Evolutionary conservation across 2,113 vertebrate genomes (phyloP).

Genomic region (Antennarius striatus): DNA sequence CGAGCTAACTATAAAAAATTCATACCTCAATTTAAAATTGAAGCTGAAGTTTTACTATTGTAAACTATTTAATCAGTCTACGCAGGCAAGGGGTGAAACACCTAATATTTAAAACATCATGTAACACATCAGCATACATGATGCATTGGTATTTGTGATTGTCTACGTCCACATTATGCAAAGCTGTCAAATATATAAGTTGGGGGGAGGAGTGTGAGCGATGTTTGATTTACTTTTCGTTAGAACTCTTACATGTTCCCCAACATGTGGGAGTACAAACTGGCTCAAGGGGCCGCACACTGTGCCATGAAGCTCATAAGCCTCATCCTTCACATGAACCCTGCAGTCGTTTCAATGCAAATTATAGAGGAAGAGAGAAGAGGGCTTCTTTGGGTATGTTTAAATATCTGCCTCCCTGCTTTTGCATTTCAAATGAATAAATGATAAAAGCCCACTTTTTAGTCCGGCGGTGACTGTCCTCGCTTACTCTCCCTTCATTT

Average conservation of each 20-base stretch:
- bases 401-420: slow-evolving; percentile 57
- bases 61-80: slow-evolving; percentile 3
- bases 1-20: too few species aligned
- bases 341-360: slow-evolving; percentile 73
- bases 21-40: background rate
- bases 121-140: slow-evolving; percentile 1
- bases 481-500: slow-evolving; percentile 40
- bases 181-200: slow-evolving; percentile 23
- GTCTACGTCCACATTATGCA: slow-evolving; percentile 14
- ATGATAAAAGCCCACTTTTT: slow-evolving; percentile 76
- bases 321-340: slow-evolving; percentile 54
- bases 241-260: slow-evolving; percentile 49
- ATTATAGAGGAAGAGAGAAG: slow-evolving; percentile 56
- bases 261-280: slow-evolving; percentile 63
- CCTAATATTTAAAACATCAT: background rate
- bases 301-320: slow-evolving; percentile 57
- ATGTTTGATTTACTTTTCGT: slow-evolving; percentile 43
- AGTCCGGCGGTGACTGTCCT: slow-evolving; percentile 58
- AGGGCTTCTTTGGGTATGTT: slow-evolving; percentile 59
- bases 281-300: slow-evolving; percentile 58
- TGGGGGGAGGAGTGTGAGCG: slow-evolving; percentile 16
- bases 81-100: background rate
- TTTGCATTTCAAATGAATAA: slow-evolving; percentile 79
- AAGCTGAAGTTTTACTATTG: background rate
- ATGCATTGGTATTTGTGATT: slow-evolving; percentile 19